A percentile compares a stretch with the other conserved stretches of the same genome.
Conservation (phyloP, 2,113 vertebrate species). For the Chinchilla lanigera region DNA sequence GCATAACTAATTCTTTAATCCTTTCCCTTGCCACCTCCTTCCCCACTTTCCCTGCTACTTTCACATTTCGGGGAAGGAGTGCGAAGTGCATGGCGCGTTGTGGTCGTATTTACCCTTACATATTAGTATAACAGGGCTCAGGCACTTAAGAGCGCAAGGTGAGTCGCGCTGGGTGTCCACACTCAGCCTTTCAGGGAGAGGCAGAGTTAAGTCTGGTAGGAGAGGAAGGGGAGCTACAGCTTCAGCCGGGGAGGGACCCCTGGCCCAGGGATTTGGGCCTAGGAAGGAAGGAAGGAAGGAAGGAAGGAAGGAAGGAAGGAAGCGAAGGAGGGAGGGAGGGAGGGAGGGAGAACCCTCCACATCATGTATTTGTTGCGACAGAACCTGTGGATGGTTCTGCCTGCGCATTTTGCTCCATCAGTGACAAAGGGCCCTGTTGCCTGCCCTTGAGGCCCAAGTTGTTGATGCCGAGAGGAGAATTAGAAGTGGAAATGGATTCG, state of each 20-base stretch:
- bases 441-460: neutral
- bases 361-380: neutral
- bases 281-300: neutral
- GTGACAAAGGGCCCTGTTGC: neutral
- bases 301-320: neutral
- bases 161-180: neutral
- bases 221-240: neutral
- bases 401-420: neutral
- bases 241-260: neutral
- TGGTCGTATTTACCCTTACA: neutral
- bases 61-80: neutral
- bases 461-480: neutral
- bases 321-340: too few relatives aligned
- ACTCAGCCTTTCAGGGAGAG: too few relatives aligned
- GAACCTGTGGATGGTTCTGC: neutral
- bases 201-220: neutral
- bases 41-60: neutral
- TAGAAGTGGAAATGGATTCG: neutral
- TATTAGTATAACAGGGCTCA: neutral
- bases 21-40: neutral
- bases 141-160: neutral
- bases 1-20: neutral
- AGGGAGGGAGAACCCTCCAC: neutral
- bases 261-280: neutral
- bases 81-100: too few relatives aligned